A percentile compares a stretch with the other conserved stretches of the same genome.
phyloP scores from a whole-genome alignment of 2,797 vertebrate species.

The Peromyscus attwateri region DNA sequence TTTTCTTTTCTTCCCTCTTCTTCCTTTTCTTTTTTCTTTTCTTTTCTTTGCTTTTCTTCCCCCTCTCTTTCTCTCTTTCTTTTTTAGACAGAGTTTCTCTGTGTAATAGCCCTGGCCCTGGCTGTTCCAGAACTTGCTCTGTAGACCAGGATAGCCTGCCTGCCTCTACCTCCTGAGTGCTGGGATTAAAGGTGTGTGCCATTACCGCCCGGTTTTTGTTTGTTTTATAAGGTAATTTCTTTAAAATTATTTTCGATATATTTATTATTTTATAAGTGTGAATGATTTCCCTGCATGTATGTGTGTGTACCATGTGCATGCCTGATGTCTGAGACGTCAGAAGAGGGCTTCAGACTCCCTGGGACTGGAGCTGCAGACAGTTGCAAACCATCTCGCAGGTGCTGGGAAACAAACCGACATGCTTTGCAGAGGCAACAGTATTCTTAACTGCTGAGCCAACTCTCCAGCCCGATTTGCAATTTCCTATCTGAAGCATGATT shows the following conservation, averaged over 20 bases:
- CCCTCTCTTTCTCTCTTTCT: fast-evolving
- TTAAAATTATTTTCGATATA: not conserved
- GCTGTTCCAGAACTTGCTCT: not conserved
- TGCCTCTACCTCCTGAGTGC: not conserved
- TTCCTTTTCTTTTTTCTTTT: too few species aligned
- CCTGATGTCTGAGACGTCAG: not conserved
- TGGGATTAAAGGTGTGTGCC: not conserved
- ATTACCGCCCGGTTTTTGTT: not conserved
- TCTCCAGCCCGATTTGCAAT: not conserved
- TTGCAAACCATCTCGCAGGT: too few species aligned
- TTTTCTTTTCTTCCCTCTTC: fast-evolving
- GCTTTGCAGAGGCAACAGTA: not conserved
- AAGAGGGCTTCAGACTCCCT: not conserved
- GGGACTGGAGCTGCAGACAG: not conserved
- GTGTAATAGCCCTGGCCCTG: not conserved
- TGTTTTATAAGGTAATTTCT: not conserved
- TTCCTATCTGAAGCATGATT: not conserved
- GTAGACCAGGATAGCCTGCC: not conserved
- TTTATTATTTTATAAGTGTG: not conserved
- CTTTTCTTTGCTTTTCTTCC: fast-evolving
- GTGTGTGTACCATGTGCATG: too few species aligned
- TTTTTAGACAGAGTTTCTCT: not conserved
- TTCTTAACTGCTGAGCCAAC: not conserved
- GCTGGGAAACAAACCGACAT: not conserved
- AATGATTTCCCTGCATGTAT: not conserved